Base-by-base conservation (phyloP, 1,140 invertebrate genomes). In the Drosophila biarmipes region DNA sequence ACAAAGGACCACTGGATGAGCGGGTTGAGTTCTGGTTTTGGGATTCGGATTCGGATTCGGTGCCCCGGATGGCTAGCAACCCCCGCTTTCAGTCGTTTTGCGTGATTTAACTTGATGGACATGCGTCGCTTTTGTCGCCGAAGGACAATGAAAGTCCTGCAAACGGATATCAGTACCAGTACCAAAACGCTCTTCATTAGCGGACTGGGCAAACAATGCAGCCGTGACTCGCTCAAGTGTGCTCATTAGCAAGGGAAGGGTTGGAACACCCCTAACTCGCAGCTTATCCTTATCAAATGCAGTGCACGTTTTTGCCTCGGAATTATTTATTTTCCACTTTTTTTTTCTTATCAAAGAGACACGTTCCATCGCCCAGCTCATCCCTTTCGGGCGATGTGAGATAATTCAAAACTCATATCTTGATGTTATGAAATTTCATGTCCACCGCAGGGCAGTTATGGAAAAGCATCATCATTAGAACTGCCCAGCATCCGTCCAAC, bases 391-490 rank as follows among this genome's bases (percentile, higher is more conserved):
- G 73, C 66, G 38, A 71, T 63, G 53, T 29, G 17, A 57, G 66
- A 87, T 80, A 89, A 90, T 90, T 78, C 76, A 89, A 89, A 90
- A 76, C 84, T 89, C 80, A 84, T 89, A 89, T 90, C 84, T 90
- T 61, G 84, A 87, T 87, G 62, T 79, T 82, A 82, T 76, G 71
- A 78, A 75, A 78, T 71, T 72, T 78, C 59, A 58, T 58, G 73
- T 76, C 73, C 62, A 76, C 54, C 73, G 57, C 72, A 52, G 42
- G 46, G 42, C 51, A 54, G 49, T 69, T 77, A 72, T 68, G 58
- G 56, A 71, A 73, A 80, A 68, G 43, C 78, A 77, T 82, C 71
- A 19, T 43, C 40, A 24, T 43, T 17, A 24, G 4, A 71, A 24
- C 37, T 46, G 37, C 46, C 54, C 80, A 85, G 81, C 81, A 59